phyloP scores from a whole-genome alignment of 2,113 vertebrate genomes.

The Tinamus guttatus region DNA sequence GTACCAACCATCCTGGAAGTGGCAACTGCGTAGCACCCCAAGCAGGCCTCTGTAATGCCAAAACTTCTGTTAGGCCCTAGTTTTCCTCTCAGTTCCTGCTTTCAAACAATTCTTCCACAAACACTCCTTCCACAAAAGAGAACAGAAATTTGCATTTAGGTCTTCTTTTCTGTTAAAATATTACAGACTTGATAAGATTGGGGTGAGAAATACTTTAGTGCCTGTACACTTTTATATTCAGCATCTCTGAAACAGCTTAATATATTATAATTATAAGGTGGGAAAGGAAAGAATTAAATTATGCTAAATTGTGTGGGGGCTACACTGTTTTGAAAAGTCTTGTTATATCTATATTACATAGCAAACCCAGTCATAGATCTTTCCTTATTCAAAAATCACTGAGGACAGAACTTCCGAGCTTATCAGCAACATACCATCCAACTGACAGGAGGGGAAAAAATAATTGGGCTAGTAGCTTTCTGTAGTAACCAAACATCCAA shows the following conservation, averaged over 20 bases:
- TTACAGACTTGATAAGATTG: conserved; percentile 51
- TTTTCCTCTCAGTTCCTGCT: too few relatives aligned
- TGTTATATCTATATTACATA: background rate
- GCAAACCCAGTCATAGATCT: background rate
- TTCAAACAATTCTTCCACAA: too few relatives aligned
- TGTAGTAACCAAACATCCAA: background rate
- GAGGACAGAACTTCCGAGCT: background rate
- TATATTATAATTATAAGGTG: conserved; percentile 44
- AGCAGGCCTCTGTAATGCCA: too few relatives aligned
- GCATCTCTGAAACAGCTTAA: conserved; percentile 54
- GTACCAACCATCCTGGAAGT: too few relatives aligned
- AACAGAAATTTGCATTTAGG: conserved; percentile 70
- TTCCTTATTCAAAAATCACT: background rate
- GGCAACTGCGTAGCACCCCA: too few relatives aligned
- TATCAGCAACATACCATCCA: background rate
- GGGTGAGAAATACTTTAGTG: conserved; percentile 40
- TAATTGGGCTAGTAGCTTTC: background rate
- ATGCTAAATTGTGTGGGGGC: conserved; percentile 14
- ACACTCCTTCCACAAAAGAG: too few relatives aligned
- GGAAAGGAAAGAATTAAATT: conserved; percentile 33
- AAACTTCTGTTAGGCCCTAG: too few relatives aligned
- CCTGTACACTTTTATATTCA: conserved; percentile 45
- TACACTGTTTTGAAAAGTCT: conserved; percentile 17
- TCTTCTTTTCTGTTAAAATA: conserved; percentile 62
- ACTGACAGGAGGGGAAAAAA: background rate